Evolutionary conservation across 2,113 vertebrate species (phyloP).

Genomic region (Ifrita kowaldi): DNA sequence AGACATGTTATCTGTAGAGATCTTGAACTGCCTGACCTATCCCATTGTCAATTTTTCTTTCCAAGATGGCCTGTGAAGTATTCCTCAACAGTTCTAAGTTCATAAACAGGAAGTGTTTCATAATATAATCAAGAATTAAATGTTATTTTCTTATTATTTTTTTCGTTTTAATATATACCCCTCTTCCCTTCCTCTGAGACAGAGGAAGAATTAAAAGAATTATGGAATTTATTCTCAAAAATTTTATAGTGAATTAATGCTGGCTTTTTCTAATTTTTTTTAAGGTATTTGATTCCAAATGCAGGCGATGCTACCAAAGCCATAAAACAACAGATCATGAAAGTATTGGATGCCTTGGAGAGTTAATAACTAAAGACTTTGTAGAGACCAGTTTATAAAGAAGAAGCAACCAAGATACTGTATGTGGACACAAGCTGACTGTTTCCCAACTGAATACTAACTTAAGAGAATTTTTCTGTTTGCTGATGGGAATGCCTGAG

Average conservation of each 20-base stretch:
- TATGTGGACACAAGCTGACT: constrained; percentile 53
- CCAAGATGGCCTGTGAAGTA: not conserved
- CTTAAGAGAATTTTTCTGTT: constrained; percentile 56
- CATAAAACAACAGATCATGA: constrained; percentile 99
- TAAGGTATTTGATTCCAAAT: constrained; percentile 96
- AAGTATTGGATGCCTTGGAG: constrained; percentile 96
- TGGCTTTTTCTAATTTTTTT: not conserved
- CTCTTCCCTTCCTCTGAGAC: not conserved
- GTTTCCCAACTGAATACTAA: constrained; percentile 66
- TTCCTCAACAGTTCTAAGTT: not conserved
- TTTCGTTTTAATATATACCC: not conserved
- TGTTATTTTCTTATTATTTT: not conserved
- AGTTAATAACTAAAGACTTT: constrained; percentile 80
- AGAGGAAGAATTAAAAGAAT: not conserved
- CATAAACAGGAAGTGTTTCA: not conserved
- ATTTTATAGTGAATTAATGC: not conserved
- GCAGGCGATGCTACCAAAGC: constrained; percentile 97
- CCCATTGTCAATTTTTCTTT: not conserved
- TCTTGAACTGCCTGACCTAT: not conserved
- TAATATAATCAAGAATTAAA: not conserved
- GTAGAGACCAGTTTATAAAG: constrained; percentile 41
- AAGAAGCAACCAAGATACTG: constrained; percentile 65
- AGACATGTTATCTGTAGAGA: not conserved
- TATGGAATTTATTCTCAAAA: not conserved
- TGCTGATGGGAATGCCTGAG: constrained; percentile 60